Evolutionary conservation across 2,797 vertebrate genomes (phyloP), one percentile per base, ranked within the genome.

Genomic region (Aplochiton taeniatus): DNA sequence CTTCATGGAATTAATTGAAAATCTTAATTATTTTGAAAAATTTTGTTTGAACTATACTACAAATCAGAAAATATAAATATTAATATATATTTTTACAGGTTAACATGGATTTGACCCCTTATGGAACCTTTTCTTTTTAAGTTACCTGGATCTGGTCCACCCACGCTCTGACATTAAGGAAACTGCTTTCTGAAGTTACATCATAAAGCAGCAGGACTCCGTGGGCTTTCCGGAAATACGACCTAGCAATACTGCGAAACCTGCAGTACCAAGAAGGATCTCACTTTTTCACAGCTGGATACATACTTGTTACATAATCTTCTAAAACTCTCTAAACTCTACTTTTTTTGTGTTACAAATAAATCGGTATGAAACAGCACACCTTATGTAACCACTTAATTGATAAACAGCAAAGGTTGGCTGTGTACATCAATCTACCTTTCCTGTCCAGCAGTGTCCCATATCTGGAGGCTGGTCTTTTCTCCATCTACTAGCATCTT

Each of bases 391-490:
- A 43, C 45, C 61, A 43, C 44, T 63, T 56, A 49, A n/a, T 61
- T 31, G 47, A 20, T 45, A 9, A 55, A n/a, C 8, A 42, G 5
- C 4, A 18, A 16, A 3, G 14, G 4, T 45, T 51, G 49, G 31
- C 2, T 31, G 31, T 31, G 31, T 6, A 31, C 9, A 0, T 14
- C 19, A 3, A 17, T 13, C 14, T 75, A 93, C 90, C 90, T 92
- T 80, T 95, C 92, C 77, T 94, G 92, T 4, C 92, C 87, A 0
- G 91, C 92, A 10, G 90, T 94, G 82, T 93, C 93, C 92, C 91
- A 93, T 49, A 92, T 94, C 84, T 93, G 92, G 51, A 93, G 76
- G 0, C 65, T 89, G 0, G 89, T 92, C 75, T 80, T 88, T 57
- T 94, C 88, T 47, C 92, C 85, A 10, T 95, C 92, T 57, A 93